Evolutionary conservation across 2,888 invertebrate species (phyloP).

Genomic region (Dioctria linearis): DNA sequence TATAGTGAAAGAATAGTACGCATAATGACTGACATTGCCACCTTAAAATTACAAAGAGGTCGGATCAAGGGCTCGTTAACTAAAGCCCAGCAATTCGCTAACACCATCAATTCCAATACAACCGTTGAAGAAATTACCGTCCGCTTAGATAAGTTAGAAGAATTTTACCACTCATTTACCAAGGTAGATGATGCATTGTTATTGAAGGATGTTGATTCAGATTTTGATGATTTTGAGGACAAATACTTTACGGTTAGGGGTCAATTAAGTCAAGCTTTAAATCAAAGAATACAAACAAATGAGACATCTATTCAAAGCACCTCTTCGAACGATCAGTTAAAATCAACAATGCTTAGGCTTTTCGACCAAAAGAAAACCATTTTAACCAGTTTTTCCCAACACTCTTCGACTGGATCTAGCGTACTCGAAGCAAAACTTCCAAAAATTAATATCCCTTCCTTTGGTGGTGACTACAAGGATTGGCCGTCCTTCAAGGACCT

Average conservation of each 20-base stretch:
- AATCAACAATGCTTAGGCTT: neutral
- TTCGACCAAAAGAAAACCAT: neutral
- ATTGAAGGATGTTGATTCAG: neutral
- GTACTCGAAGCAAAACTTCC: neutral
- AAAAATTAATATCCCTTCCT: neutral
- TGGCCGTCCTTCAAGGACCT: neutral
- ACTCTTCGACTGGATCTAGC: neutral
- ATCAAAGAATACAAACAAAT: too few species aligned
- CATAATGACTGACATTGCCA: neutral
- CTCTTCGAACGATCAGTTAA: neutral
- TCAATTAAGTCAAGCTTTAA: too few species aligned
- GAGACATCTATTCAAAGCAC: too few species aligned
- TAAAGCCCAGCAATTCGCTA: neutral
- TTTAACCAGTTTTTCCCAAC: neutral
- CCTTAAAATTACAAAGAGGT: conserved; percentile 3
- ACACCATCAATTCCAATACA: neutral
- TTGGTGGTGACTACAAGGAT: neutral
- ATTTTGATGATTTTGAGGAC: neutral
- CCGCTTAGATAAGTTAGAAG: neutral
- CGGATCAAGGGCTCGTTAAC: neutral
- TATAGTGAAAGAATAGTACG: too few species aligned
- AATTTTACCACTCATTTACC: neutral
- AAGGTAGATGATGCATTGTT: conserved; percentile 1
- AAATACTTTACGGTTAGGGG: neutral
- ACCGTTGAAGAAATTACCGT: neutral